These are phyloP conservation scores for Diorhabda elongata DNA, from an alignment of 1,140 invertebrate genomes.

Conservation along the genomic window DNA sequence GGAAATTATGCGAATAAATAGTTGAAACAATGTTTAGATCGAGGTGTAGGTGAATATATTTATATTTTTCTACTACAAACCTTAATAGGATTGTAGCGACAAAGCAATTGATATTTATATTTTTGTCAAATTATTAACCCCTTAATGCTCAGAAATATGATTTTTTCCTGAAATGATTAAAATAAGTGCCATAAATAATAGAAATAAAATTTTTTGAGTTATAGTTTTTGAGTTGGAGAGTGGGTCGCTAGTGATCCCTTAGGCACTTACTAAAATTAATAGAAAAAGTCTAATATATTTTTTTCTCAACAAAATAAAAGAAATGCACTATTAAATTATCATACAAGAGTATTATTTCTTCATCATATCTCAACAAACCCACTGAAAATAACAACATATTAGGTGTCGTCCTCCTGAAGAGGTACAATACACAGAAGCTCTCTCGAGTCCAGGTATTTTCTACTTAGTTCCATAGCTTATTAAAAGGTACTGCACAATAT, in stretches of 20 bases:
- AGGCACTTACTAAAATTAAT: not conserved
- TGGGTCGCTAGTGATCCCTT: not conserved
- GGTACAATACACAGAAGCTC: not conserved
- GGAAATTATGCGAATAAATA: no score
- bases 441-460: not conserved
- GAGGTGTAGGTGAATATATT: no score
- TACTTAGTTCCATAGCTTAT: not conserved
- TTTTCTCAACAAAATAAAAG: not conserved
- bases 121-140: not conserved
- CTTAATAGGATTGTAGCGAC: no score
- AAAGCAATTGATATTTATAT: no score
- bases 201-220: not conserved
- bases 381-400: no score
- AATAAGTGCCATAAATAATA: not conserved
- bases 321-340: not conserved
- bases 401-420: not conserved
- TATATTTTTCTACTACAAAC: no score
- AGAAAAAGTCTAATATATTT: not conserved
- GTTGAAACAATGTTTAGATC: no score
- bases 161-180: not conserved
- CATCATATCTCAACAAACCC: no score
- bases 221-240: not conserved
- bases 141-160: not conserved
- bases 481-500: not conserved
- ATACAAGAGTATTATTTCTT: no score